Conservation (phyloP, 2,888 invertebrate genomes). For the Siphonodentalium dalli region DNA sequence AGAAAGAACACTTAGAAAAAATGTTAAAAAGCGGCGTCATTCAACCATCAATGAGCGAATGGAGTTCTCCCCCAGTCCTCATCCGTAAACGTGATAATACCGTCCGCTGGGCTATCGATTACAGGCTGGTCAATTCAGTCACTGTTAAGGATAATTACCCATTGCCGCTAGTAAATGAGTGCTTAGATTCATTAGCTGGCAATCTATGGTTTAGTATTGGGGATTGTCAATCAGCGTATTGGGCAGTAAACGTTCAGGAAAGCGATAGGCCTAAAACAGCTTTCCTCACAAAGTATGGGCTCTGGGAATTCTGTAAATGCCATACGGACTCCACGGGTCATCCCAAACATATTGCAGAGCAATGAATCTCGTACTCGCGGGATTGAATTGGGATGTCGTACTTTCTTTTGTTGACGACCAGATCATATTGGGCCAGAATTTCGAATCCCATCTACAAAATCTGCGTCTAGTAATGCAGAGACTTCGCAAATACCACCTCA, state of each 20-base stretch:
- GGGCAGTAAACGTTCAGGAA: too few species aligned
- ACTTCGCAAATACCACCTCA: too few species aligned
- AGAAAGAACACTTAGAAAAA: too few species aligned
- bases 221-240: neutral
- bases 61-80: too few species aligned
- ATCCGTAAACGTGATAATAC: neutral
- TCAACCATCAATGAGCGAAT: too few species aligned
- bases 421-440: too few species aligned
- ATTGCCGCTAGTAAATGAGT: neutral
- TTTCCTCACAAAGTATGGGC: conserved; percentile 1
- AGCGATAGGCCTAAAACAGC: neutral
- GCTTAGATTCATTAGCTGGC: neutral
- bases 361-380: neutral
- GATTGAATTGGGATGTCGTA: neutral
- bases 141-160: neutral
- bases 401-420: neutral
- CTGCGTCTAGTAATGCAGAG: too few species aligned
- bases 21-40: neutral
- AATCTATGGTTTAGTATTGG: neutral
- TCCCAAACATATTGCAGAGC: conserved; percentile 2
- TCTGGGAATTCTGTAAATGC: neutral
- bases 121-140: neutral
- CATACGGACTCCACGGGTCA: too few species aligned
- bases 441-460: too few species aligned
- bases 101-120: neutral